A percentile compares a stretch with the other conserved stretches of the same genome.
These are phyloP conservation scores for Nyleta sp. DNA, from an alignment of 2,888 invertebrate species.

Conservation along the genomic window DNA sequence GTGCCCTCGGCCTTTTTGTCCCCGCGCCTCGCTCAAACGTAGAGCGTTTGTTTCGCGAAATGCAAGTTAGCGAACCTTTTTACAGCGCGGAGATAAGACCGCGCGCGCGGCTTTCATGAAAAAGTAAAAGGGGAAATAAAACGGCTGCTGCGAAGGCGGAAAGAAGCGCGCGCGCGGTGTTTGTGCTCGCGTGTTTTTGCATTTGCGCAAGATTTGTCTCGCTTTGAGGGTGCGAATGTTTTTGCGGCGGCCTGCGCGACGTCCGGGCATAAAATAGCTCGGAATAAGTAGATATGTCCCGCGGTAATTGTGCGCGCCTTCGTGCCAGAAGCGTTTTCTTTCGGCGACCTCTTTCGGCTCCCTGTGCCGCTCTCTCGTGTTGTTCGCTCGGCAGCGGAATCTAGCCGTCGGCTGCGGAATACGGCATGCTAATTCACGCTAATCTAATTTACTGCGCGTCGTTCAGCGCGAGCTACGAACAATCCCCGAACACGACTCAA, in stretches of 20 bases:
- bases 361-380: conserved; percentile 15
- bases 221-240: conserved; percentile 30
- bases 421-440: conserved; percentile 77
- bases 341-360: conserved; percentile 39
- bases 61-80: conserved; percentile 31
- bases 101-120: background rate
- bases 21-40: no score
- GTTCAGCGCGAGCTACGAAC: conserved; percentile 72
- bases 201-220: conserved; percentile 36
- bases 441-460: conserved; percentile 76
- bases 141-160: conserved; percentile 22
- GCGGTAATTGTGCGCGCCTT: conserved; percentile 58
- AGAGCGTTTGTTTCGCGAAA: conserved; percentile 37
- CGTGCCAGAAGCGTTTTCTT: conserved; percentile 57
- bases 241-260: conserved; percentile 16
- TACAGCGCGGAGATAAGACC: conserved; percentile 27
- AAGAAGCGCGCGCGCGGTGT: conserved; percentile 10
- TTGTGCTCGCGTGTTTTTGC: conserved; percentile 23
- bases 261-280: conserved; percentile 36
- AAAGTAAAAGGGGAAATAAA: conserved; percentile 12
- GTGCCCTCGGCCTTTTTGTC: background rate
- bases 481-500: conserved; percentile 62
- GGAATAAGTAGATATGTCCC: conserved; percentile 57
- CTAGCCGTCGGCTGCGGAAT: conserved; percentile 74
- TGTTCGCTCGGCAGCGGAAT: conserved; percentile 68